Percentiles rank a stretch among this genome's conserved stretches.
These are phyloP conservation scores for Allophyes oxyacanthae DNA, from an alignment of 2,888 invertebrate species.

Conservation along the genomic window DNA sequence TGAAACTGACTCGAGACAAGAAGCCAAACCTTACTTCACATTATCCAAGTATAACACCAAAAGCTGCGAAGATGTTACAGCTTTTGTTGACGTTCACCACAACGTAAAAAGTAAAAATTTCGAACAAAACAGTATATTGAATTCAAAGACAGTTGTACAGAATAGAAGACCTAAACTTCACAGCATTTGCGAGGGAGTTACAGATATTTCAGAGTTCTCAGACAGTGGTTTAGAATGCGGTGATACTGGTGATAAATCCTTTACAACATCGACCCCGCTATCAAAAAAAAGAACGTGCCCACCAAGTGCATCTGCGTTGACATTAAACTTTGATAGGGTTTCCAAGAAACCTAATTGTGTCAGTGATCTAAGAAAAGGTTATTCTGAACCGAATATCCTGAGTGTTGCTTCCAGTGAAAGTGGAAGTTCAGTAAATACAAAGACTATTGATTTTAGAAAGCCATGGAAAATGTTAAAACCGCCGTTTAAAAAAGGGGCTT, in stretches of 20 bases:
- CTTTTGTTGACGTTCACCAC: constrained; percentile 78
- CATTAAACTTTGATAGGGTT: constrained; percentile 79
- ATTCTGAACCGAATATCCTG: constrained; percentile 81
- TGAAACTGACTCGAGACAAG: constrained; percentile 68
- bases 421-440: constrained; percentile 65
- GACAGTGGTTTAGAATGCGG: constrained; percentile 78
- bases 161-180: constrained; percentile 69
- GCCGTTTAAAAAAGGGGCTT: constrained; percentile 79
- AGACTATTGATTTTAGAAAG: constrained; percentile 76
- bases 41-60: constrained; percentile 80
- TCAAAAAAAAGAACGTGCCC: constrained; percentile 78
- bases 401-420: constrained; percentile 65
- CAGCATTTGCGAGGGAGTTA: constrained; percentile 76
- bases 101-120: constrained; percentile 79
- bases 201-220: constrained; percentile 65
- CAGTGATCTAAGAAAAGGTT: constrained; percentile 77
- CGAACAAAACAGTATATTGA: constrained; percentile 82
- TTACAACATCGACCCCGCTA: constrained; percentile 81
- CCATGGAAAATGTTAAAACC: constrained; percentile 80
- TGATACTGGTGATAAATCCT: constrained; percentile 68
- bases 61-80: constrained; percentile 83
- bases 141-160: constrained; percentile 68
- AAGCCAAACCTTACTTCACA: constrained; percentile 64
- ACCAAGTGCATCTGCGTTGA: constrained; percentile 73
- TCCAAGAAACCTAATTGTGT: constrained; percentile 68